phyloP scores from a whole-genome alignment of 1,140 invertebrate species.

The Papilio machaon region DNA sequence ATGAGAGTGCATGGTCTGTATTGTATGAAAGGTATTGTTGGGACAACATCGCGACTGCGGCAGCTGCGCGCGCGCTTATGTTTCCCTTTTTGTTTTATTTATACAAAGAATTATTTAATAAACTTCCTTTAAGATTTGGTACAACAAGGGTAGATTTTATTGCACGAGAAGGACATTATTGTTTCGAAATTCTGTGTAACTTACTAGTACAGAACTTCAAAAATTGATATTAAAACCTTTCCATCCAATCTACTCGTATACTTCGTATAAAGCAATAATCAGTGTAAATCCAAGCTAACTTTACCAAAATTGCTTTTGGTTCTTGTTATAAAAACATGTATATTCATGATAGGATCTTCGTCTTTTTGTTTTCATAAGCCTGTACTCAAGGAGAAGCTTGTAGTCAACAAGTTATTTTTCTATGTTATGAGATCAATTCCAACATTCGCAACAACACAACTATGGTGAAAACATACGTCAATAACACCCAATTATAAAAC shows the following conservation, averaged over 20 bases:
- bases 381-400: neutral
- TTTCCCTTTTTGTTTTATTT: slow-evolving; percentile 28
- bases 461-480: neutral
- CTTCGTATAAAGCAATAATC: too few species aligned
- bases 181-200: neutral
- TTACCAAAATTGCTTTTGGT: too few species aligned
- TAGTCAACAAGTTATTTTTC: neutral
- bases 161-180: neutral
- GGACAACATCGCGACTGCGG: slow-evolving; percentile 24
- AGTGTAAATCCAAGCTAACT: too few species aligned
- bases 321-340: too few species aligned
- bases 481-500: neutral
- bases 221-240: neutral
- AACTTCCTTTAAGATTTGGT: neutral
- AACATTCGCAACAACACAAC: neutral
- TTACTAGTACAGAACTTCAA: neutral
- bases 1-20: slow-evolving; percentile 10
- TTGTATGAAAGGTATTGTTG: slow-evolving; percentile 28
- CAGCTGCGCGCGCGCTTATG: slow-evolving; percentile 4
- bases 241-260: too few species aligned
- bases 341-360: too few species aligned
- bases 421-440: neutral
- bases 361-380: too few species aligned
- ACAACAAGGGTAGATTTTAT: neutral
- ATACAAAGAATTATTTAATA: slow-evolving; percentile 13